These are phyloP conservation scores for Psilopsiagon aymara DNA, from an alignment of 2,113 vertebrate genomes.

Conservation along the genomic window DNA sequence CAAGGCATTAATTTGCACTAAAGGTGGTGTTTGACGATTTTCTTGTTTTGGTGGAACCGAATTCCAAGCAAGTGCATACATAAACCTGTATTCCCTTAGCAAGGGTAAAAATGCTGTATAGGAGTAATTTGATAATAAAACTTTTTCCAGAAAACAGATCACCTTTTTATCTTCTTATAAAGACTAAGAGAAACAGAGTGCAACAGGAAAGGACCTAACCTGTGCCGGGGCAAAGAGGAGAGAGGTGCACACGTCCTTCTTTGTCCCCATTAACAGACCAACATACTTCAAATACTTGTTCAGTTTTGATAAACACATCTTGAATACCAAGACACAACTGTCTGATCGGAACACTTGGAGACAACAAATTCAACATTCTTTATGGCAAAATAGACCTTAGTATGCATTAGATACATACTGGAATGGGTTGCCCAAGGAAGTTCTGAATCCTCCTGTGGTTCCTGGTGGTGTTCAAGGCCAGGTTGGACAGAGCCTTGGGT, in stretches of 20 bases:
- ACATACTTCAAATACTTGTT: not conserved
- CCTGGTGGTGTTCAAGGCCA: too few species aligned
- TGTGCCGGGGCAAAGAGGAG: not conserved
- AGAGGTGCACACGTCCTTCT: not conserved
- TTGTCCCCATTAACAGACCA: not conserved
- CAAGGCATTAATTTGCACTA: slow-evolving; percentile 39
- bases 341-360: rapidly evolving
- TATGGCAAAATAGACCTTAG: rapidly evolving
- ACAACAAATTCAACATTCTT: not conserved
- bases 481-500: too few species aligned
- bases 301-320: rapidly evolving
- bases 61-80: not conserved
- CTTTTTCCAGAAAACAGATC: slow-evolving; percentile 48
- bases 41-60: slow-evolving; percentile 18
- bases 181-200: not conserved
- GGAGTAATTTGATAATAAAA: slow-evolving; percentile 74
- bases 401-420: too few species aligned
- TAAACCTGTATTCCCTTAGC: not conserved
- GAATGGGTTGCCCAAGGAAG: too few species aligned
- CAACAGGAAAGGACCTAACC: not conserved
- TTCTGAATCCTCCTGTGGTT: too few species aligned
- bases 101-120: not conserved
- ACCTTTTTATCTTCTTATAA: not conserved
- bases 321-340: not conserved
- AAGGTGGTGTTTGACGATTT: slow-evolving; percentile 1